phyloP scores from a whole-genome alignment of 2,888 invertebrate species.

The Acanthosepion esculentum region DNA sequence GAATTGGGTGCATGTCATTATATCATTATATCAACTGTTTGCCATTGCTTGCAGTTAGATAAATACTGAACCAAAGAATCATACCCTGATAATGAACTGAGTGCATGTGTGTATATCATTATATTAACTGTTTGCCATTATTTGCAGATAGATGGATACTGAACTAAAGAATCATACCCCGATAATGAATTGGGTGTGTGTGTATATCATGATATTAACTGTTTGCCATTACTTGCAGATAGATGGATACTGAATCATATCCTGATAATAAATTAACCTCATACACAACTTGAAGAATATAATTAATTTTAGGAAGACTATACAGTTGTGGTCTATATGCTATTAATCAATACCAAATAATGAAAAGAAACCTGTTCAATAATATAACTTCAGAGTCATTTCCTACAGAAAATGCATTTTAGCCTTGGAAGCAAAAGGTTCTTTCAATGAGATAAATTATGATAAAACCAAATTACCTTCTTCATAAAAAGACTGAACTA shows the following conservation, averaged over 20 bases:
- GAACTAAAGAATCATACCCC: background rate
- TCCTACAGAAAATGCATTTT: no score
- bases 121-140: background rate
- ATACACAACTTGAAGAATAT: background rate
- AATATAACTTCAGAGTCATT: no score
- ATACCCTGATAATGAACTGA: no score
- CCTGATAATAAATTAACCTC: background rate
- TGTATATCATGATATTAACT: background rate
- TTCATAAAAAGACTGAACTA: no score
- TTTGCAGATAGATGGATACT: background rate
- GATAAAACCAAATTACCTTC: no score
- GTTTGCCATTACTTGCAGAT: background rate
- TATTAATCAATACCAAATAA: no score
- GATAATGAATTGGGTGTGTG: background rate
- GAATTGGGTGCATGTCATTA: background rate
- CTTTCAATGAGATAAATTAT: no score
- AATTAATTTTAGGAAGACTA: no score
- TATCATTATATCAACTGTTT: background rate
- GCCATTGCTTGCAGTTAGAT: background rate
- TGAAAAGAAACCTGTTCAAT: no score
- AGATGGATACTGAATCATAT: background rate
- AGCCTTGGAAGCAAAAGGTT: no score
- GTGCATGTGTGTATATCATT: background rate
- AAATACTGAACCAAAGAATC: background rate
- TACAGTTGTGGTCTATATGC: no score